A percentile compares a stretch with the other conserved stretches of the same genome.
These are phyloP conservation scores for Catagonus wagneri DNA, from an alignment of 2,113 vertebrate species.

Conservation along the genomic window DNA sequence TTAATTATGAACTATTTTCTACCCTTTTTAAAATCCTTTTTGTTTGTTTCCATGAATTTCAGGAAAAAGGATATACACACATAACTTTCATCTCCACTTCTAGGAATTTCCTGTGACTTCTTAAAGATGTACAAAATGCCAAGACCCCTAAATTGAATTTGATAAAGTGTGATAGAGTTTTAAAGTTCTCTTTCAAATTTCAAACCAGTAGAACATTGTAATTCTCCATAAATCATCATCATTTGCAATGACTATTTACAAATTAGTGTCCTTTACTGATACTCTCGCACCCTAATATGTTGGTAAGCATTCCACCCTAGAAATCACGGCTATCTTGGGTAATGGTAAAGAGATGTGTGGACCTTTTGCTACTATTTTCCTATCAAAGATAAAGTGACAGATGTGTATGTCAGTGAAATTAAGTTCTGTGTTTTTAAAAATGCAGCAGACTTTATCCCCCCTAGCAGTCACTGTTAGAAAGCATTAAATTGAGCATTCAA, in stretches of 20 bases:
- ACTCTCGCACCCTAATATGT: background rate
- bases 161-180: conserved; percentile 47
- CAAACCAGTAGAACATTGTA: conserved; percentile 47
- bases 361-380: background rate
- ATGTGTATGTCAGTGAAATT: background rate
- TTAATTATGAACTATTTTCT: conserved; percentile 18
- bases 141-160: conserved; percentile 45
- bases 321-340: conserved; percentile 52
- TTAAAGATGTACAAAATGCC: conserved; percentile 21
- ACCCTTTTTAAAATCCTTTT: background rate
- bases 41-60: conserved; percentile 22
- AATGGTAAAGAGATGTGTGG: background rate
- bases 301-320: conserved; percentile 53
- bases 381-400: background rate
- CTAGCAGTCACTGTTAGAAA: conserved; percentile 82
- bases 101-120: background rate
- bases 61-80: background rate
- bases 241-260: conserved; percentile 42
- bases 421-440: background rate
- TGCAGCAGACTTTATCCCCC: conserved; percentile 74
- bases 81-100: background rate
- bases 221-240: conserved; percentile 33
- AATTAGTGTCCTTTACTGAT: conserved; percentile 17
- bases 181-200: background rate
- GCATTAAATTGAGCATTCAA: conserved; percentile 87